These are phyloP conservation scores for Nasonovia ribisnigri DNA, from an alignment of 2,888 invertebrate species.

Conservation along the genomic window DNA sequence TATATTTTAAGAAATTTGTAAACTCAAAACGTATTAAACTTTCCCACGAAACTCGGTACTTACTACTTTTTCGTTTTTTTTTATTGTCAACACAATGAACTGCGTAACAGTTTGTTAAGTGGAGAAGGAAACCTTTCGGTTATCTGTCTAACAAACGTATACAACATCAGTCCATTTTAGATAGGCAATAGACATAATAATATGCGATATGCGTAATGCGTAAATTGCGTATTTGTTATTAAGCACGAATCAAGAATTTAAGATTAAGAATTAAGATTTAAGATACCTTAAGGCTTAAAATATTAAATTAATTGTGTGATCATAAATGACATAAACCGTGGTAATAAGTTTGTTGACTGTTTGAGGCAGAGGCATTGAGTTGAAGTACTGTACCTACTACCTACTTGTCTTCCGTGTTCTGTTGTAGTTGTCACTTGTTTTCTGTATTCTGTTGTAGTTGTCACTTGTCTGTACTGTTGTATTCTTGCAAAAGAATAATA, in stretches of 20 bases:
- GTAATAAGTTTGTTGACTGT: neutral
- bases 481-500: neutral
- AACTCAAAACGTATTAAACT: slow-evolving; percentile 38
- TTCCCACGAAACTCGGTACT: slow-evolving; percentile 58
- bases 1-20: neutral
- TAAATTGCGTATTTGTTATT: neutral
- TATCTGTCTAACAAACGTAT: slow-evolving; percentile 32
- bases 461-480: no score
- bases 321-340: neutral
- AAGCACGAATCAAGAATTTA: neutral
- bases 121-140: slow-evolving; percentile 34
- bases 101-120: slow-evolving; percentile 46
- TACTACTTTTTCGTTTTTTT: slow-evolving; percentile 59
- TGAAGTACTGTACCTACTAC: neutral
- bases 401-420: neutral
- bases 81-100: slow-evolving; percentile 62
- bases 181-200: neutral
- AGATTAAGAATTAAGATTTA: neutral
- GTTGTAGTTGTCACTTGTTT: neutral
- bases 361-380: neutral
- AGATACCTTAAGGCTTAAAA: no score
- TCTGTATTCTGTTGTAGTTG: no score
- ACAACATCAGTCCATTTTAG: slow-evolving; percentile 30
- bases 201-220: neutral
- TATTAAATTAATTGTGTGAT: neutral